Evolutionary conservation across 2,113 vertebrate genomes (phyloP), one percentile per base, ranked within the genome.

Genomic region (Nicator chloris): DNA sequence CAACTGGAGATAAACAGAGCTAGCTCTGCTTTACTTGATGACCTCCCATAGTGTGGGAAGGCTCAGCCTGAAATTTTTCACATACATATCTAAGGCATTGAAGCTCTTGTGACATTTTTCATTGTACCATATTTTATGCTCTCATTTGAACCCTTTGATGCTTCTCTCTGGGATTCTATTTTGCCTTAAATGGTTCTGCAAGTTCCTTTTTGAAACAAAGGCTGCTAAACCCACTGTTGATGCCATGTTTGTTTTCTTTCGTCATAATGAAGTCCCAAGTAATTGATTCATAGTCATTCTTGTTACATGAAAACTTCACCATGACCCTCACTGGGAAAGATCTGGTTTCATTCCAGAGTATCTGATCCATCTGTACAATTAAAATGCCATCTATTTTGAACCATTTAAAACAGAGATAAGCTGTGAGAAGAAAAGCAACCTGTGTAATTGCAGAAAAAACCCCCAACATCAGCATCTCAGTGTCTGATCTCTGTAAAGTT

Each of bases 21-120:
- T 86, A 78, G 78, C 77, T 73, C 63, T 51, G 69, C 88, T 84
- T 95, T 95, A 86, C 50, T 85, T 49, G 45, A 79, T 94, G 94
- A 96, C 92, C 97, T 94, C 33, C 68, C 85, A 84, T 82, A 92
- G 92, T 94, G 96, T 97, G 97, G 93, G 97, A 98, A 96, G 95
- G 60, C 82, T 96, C 71, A 57, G 75, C 69, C 81, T 63, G 92
- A 97, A 94, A 77, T 86, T 97, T 96, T 97, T 95, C 96, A 94
- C 92, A 93, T 90, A 47, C 84, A 82, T 91, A 79, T 92, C 94
- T 95, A 71, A 93, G 92, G 90, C 73, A 96, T 44, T 93, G 96
- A 96, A 79, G 71, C 63, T 90, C 92, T 93, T 81, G 59, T 92
- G 91, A 95, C 95, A 92, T 96, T 97, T 95, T 92, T 93, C 93